phyloP scores from a whole-genome alignment of 2,797 vertebrate species.

The Myotis daubentonii region DNA sequence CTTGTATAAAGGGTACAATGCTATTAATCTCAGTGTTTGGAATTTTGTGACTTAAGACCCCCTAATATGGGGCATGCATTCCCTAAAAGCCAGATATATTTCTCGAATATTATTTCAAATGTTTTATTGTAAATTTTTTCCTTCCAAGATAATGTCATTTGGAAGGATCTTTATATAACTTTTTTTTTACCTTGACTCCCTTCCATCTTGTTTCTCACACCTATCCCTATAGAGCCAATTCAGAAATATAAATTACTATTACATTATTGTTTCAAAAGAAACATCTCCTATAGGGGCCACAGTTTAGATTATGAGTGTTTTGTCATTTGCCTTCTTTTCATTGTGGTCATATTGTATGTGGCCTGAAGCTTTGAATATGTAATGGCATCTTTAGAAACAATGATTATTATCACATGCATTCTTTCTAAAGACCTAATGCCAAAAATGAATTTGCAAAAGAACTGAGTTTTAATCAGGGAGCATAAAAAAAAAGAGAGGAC shows the following conservation, averaged over 20 bases:
- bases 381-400: neutral
- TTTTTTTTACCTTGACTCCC: neutral
- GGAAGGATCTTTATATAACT: neutral
- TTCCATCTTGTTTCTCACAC: neutral
- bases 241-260: neutral
- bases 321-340: neutral
- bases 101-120: neutral
- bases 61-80: neutral
- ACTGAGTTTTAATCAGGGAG: neutral
- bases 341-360: neutral
- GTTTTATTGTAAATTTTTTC: neutral
- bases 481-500: neutral
- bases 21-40: neutral
- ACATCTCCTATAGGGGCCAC: neutral
- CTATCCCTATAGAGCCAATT: neutral
- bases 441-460: constrained; percentile 25
- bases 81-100: neutral
- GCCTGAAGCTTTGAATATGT: neutral
- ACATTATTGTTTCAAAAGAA: neutral
- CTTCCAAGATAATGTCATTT: neutral
- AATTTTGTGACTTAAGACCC: neutral
- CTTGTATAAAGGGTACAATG: neutral
- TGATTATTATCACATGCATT: neutral
- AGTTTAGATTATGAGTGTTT: neutral
- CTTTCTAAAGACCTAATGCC: neutral